A percentile compares a stretch with the other conserved stretches of the same genome.
phyloP scores from a whole-genome alignment of 2,113 vertebrate genomes.

The Athene cunicularia region DNA sequence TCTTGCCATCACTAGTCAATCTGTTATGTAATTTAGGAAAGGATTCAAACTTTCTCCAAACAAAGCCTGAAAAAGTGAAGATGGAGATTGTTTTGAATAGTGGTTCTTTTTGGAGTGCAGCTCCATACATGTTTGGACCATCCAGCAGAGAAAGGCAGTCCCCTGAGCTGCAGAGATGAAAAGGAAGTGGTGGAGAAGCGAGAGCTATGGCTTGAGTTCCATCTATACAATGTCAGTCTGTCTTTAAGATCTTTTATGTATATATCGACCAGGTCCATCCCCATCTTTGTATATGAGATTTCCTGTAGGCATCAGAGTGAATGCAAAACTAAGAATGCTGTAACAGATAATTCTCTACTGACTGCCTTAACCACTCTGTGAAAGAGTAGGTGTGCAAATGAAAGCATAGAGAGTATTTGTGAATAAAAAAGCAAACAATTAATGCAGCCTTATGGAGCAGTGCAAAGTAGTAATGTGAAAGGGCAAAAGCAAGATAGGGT shows the following conservation, averaged over 20 bases:
- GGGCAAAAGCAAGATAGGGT: background rate
- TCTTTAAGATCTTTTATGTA: background rate
- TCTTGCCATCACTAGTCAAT: background rate
- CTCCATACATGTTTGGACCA: rapidly evolving
- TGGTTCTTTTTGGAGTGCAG: background rate
- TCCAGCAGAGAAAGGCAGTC: background rate
- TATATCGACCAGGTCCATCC: background rate
- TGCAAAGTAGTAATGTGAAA: background rate
- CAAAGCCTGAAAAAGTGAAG: background rate
- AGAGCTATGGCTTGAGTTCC: background rate
- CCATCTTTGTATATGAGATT: background rate
- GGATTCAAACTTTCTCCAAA: background rate
- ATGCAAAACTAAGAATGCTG: background rate
- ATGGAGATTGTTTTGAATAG: background rate
- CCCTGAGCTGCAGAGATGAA: background rate
- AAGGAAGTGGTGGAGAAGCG: background rate
- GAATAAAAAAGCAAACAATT: background rate
- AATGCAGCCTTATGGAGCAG: background rate
- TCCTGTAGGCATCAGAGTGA: background rate
- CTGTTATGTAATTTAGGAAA: background rate
- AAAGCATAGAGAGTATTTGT: background rate
- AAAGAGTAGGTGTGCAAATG: background rate
- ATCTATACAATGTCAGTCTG: background rate
- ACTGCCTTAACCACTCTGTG: background rate
- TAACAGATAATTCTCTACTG: background rate